Evolutionary conservation across 2,797 vertebrate species (phyloP), one percentile per base, ranked within the genome.

Genomic region (Betta splendens): DNA sequence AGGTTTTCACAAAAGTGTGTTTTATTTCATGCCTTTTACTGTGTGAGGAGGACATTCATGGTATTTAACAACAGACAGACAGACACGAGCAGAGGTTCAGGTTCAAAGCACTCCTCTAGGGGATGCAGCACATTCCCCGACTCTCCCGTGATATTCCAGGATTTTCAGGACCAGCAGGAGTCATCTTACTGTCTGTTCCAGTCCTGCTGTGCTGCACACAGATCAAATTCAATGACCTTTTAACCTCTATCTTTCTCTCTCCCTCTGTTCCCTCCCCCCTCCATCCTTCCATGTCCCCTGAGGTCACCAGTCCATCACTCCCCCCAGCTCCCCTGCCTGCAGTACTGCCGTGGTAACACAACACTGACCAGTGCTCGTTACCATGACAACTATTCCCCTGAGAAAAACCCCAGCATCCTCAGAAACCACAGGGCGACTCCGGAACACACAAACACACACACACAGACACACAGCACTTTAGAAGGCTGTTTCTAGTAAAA

Each of bases 301-400:
- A 85, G 83, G 83, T 87, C 83, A 79, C 65, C 23, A 38, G 67
- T 74, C 78, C 72, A 81, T 79, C 77, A 57, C 79, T 64, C 52
- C 55, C 57, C 64, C 44, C 37, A 35, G 15, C 32, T 54, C 62
- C 61, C 61, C 60, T 11, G 62, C 69, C 77, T 76, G 74, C 50
- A 64, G 75, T 70, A 69, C 83, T 85, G 76, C 87, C 77, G 89
- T 83, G 80, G 92, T 89, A 92, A 93, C 85, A 90, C 89, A 91
- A 92, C 81, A 88, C 89, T 88, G 83, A 92, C 81, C 83, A 84
- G 84, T 86, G 85, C 70, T 81, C 75, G 87, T 90, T 90, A 82
- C 91, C 78, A 84, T 40, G 81, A 87, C 69, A 86, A 90, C 90
- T 45, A 33, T 64, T 85, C 87, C 87, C 83, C 54, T 63, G 86